Base-by-base conservation (phyloP, 2,797 vertebrate genomes). In the Sebastes melanostomus region DNA sequence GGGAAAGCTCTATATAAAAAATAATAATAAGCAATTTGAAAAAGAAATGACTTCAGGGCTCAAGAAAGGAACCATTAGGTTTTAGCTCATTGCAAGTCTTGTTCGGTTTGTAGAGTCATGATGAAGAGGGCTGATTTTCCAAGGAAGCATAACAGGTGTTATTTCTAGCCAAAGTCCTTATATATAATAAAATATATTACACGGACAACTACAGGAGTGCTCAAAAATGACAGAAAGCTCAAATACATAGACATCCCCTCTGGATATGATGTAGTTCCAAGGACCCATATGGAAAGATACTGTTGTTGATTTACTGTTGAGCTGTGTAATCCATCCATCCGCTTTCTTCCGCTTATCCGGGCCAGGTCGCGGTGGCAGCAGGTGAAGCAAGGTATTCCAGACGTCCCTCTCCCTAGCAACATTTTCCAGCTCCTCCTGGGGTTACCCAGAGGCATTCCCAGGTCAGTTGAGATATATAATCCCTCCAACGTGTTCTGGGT, bases 1-100 rank as follows among this genome's bases (percentile, higher is more conserved):
- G 88, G 86, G 90, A 92, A 90, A 88, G 75, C 72, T 83, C 84
- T 87, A 87, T 75, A 76, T 83, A 81, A 85, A 85, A 88, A 52
- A 85, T 83, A 81, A 90, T 78, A 68, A 87, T 61, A 50, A 72
- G 69, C 88, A 82, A 73, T 88, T 85, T 80, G 59, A 80, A 86
- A 83, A 84, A 58, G 38, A 82, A 54, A 86, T 81, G 68, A 87
- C 84, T 89, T 77, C 79, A 87, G 82, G 82, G 60, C 86, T 69
- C 12, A 30, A 25, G 62, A 78, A 69, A 70, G 67, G 74, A 68
- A 71, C 52, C 83, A 78, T 75, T 77, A 82, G 74, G 56, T 80
- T 78, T 78, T 36, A 78, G 72, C 67, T 67, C 52, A 66, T 69
- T 77, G 50, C 16, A 71, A 67, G 68, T 80, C 75, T 77, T 66